These are phyloP conservation scores for Bombylius major DNA, from an alignment of 2,888 invertebrate species.

Conservation along the genomic window DNA sequence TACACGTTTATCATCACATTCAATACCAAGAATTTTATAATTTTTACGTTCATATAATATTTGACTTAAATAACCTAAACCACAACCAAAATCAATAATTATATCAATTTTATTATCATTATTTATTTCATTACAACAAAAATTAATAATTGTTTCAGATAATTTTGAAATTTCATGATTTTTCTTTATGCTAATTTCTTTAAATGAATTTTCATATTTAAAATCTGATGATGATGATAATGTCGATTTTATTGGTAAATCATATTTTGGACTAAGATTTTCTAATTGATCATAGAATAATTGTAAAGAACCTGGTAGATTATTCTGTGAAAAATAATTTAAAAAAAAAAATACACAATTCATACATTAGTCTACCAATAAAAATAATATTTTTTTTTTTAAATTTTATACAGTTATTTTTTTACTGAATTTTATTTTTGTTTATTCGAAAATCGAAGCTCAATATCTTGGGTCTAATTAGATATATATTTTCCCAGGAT, in stretches of 20 bases:
- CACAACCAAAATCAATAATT: constrained; percentile 62
- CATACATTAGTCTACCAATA: too few species aligned
- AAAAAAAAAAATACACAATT: neutral
- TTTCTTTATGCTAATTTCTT: constrained; percentile 48
- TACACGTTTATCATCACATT: constrained; percentile 45
- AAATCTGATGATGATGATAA: neutral
- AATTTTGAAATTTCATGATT: constrained; percentile 55
- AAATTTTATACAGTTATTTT: too few species aligned
- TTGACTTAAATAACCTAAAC: constrained; percentile 63
- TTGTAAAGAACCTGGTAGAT: constrained; percentile 35
- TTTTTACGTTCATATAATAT: constrained; percentile 44
- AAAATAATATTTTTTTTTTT: too few species aligned
- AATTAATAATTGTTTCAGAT: constrained; percentile 36
- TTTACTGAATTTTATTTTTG: too few species aligned
- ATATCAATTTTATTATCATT: constrained; percentile 38
- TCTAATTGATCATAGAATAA: constrained; percentile 28
- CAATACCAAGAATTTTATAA: constrained; percentile 50
- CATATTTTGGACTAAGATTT: constrained; percentile 16
- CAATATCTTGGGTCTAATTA: too few species aligned
- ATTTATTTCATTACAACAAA: constrained; percentile 17
- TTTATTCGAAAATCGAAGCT: too few species aligned
- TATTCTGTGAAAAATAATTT: constrained; percentile 23
- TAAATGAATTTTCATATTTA: constrained; percentile 16
- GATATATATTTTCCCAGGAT: too few species aligned
- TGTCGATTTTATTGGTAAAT: constrained; percentile 2